Base-by-base conservation (phyloP, 2,888 invertebrate species). In the Drosophila antonietae region DNA sequence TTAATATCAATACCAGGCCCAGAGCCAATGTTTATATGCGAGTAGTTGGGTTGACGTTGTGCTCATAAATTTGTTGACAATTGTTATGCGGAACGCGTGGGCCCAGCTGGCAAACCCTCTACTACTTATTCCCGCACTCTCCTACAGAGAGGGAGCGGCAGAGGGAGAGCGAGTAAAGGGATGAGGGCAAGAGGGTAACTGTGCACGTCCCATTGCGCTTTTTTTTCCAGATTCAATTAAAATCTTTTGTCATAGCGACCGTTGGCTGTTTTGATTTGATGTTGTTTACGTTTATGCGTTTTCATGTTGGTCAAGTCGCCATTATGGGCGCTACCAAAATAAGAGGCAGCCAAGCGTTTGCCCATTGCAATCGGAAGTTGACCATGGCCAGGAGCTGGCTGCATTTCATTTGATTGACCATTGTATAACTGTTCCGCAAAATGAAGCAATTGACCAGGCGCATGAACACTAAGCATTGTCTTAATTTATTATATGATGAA, bases 31-130 rank as follows among this genome's bases (percentile, higher is more conserved):
- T 56, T 70, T 73, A 66, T 74, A 73, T 12, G 28, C 63, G 59
- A 64, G 59, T 59, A 63, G 62, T 57, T 52, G 59, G 44, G 53
- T 47, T 70, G 66, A 70, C 80, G 86, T 80, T 84, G 87, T 87
- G 87, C 81, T 87, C 84, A 88, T 87, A 87, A 87, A 87, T 87
- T 88, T 88, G 82, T 75, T 85, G 83, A 86, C 88, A 86, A 85
- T 88, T 87, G 86, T 78, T 86, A 87, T 85, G 86, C 86, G 79
- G 67, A 75, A 75, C 79, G 88, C 88, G 86, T 87, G 77, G 78
- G 83, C 83, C 69, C 69, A 81, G 80, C 78, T 77, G 77, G 80
- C 80, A 60, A 77, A 69, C 78, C 75, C 78, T 61, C 57, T 52
- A 58, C 37, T 35, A 28, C 1, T 14, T 37, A 53, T 35, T 49